These are phyloP conservation scores for Melinaea marsaeus DNA, from an alignment of 2,888 invertebrate species.

Conservation along the genomic window DNA sequence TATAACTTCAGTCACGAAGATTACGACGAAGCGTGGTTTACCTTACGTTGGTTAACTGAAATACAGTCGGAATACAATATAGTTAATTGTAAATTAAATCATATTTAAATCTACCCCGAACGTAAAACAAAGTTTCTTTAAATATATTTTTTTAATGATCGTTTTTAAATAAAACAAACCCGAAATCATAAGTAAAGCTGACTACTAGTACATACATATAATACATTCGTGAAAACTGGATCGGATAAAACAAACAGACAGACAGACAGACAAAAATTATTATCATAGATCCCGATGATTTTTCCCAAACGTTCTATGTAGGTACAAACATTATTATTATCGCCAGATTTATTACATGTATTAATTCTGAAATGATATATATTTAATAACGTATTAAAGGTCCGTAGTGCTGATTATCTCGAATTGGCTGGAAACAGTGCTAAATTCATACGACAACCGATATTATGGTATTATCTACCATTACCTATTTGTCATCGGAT, in stretches of 20 bases:
- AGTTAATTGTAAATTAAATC: not conserved
- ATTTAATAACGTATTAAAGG: constrained; percentile 34
- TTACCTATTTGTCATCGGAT: constrained; percentile 70
- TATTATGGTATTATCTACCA: constrained; percentile 75
- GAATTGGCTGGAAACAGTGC: constrained; percentile 74
- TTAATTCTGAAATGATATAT: constrained; percentile 29
- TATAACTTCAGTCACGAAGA: constrained; percentile 39
- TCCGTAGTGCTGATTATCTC: constrained; percentile 67
- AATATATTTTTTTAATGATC: no score
- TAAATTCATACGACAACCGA: constrained; percentile 73
- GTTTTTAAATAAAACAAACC: no score
- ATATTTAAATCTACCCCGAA: not conserved
- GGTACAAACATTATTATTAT: no score
- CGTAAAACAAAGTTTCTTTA: no score
- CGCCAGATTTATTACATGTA: constrained; percentile 20
- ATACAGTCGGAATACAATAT: constrained; percentile 3
- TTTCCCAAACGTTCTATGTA: no score
- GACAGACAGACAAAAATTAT: no score
- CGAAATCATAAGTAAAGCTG: no score
- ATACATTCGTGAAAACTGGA: no score
- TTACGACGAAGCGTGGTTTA: constrained; percentile 42
- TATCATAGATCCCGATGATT: no score
- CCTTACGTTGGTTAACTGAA: constrained; percentile 24
- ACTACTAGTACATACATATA: no score
- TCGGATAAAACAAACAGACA: no score